Evolutionary conservation across 2,113 vertebrate genomes (phyloP), one percentile per base, ranked within the genome.

Genomic region (Genyomyrus donnyi): DNA sequence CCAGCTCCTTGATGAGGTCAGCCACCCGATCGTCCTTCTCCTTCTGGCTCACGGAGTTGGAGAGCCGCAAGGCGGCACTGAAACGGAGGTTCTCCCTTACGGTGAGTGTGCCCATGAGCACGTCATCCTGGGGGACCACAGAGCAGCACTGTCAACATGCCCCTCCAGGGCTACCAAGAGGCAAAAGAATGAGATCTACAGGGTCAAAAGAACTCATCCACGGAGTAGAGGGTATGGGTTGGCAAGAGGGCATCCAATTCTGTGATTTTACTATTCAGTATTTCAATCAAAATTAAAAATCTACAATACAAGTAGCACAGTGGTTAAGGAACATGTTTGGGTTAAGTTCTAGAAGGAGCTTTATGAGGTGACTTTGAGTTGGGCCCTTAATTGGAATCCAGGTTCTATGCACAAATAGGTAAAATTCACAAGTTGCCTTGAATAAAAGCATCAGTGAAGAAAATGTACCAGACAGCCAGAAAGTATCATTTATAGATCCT

Each of bases 41-140:
- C 0, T 31, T 90, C 66, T 95, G 94, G 0, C 70, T 94, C 92
- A 98, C 95, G 0, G 96, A 94, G 17, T 92, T 95, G 1, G 98
- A 96, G 84, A 99, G 95, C 7, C 98, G 96, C 35, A 99, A 96
- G 0, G 97, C 98, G 15, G 98, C 98, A 11, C 98, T 99, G 92
- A 99, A 99, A 87, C 96, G 94, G 15, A 99, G 90, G 77, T 99
- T 99, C 93, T 99, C 98, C 94, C 97, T 96, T 50, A 99, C 97
- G 0, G 98, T 98, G 93, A 99, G 93, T 0, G 97, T 98, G 21
- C 97, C 98, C 98, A 99, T 98, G 90, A 99, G 97, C 6, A 98
- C 95, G 86, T 99, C 98, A 83, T 99, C 98, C 97, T 99, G 74
- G 5, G 19, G 27, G 10, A 90, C 31, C 90, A 62, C 39, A 56